phyloP scores from a whole-genome alignment of 2,113 vertebrate species.

The Galeopterus variegatus region DNA sequence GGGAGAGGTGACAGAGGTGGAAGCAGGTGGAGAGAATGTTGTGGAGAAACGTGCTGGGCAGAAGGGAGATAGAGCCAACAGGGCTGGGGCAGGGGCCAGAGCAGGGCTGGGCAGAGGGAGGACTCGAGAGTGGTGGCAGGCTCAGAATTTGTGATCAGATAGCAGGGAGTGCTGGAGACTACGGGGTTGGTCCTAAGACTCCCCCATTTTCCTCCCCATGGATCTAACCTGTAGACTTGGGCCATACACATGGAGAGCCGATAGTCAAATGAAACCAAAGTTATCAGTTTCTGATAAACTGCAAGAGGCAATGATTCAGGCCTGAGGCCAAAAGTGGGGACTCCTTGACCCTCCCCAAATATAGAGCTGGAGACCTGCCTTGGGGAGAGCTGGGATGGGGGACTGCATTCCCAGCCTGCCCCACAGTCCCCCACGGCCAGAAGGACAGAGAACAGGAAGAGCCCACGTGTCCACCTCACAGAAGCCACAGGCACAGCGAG shows the following conservation, averaged over 20 bases:
- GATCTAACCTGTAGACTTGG: neutral
- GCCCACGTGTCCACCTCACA: too few species aligned
- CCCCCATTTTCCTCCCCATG: neutral
- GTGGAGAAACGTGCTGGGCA: neutral
- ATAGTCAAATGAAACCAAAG: neutral
- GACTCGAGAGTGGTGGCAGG: too few species aligned
- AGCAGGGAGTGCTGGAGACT: neutral
- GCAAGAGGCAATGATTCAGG: neutral
- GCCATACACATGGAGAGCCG: neutral
- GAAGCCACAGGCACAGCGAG: neutral
- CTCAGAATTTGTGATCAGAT: neutral
- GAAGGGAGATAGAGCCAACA: neutral
- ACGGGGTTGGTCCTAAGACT: neutral
- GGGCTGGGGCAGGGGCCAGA: neutral
- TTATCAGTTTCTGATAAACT: neutral
- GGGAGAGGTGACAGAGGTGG: neutral
- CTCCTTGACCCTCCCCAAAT: neutral
- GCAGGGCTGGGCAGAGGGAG: fast-evolving
- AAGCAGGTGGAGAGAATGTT: neutral
- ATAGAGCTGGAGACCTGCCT: neutral
- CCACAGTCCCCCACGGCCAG: neutral
- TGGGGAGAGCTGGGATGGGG: neutral
- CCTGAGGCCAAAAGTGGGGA: neutral
- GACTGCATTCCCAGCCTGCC: neutral
- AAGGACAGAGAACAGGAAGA: neutral